A percentile compares a stretch with the other conserved stretches of the same genome.
phyloP scores from a whole-genome alignment of 2,113 vertebrate genomes.

The Alosa alosa region DNA sequence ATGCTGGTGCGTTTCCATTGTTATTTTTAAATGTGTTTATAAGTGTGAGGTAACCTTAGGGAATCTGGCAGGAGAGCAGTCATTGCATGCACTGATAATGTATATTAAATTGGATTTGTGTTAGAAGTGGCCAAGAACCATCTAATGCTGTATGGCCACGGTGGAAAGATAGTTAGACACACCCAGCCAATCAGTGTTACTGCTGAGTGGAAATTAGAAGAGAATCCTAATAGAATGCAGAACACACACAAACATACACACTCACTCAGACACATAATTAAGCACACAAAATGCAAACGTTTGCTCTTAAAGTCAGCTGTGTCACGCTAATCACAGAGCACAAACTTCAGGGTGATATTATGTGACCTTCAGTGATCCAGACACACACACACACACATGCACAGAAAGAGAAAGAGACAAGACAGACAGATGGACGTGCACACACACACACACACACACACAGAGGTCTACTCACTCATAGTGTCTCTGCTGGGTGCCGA shows the following conservation, averaged over 20 bases:
- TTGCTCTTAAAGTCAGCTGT: no score
- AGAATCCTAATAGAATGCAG: background rate
- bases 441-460: background rate
- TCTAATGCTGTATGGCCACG: background rate
- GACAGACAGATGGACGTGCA: background rate
- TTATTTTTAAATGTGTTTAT: no score
- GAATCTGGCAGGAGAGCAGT: background rate
- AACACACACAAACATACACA: background rate
- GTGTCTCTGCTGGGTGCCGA: constrained; percentile 76
- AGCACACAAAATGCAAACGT: background rate
- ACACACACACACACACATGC: no score
- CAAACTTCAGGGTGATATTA: no score
- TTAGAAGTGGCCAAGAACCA: background rate
- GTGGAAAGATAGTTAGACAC: background rate
- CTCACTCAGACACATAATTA: background rate
- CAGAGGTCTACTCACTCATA: constrained; percentile 77
- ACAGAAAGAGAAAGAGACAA: background rate
- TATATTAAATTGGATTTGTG: background rate
- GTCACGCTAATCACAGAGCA: no score
- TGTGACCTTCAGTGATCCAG: no score
- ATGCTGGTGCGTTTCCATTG: background rate
- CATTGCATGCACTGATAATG: background rate
- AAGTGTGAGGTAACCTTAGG: background rate
- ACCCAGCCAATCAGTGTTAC: background rate
- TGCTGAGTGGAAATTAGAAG: background rate